Percentiles rank a stretch among this genome's conserved stretches.
Evolutionary conservation across 1,140 invertebrate genomes (phyloP).

Genomic region (Hycleus cichorii): DNA sequence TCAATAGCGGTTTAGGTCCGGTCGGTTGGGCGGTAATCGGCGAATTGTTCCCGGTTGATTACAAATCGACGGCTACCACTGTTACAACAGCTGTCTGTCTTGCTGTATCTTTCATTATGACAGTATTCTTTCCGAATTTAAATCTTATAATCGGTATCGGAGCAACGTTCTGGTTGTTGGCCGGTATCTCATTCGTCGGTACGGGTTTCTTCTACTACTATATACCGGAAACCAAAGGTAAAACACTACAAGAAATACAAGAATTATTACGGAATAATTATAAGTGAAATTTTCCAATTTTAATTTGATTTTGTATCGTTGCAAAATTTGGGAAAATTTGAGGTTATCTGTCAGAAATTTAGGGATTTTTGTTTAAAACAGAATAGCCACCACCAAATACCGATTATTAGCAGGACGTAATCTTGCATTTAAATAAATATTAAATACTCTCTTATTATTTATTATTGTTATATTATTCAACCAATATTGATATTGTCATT

Average conservation of each 20-base stretch:
- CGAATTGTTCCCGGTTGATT: constrained; percentile 67
- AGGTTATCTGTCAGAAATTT: background rate
- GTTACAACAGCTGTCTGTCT: constrained; percentile 68
- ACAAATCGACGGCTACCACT: constrained; percentile 63
- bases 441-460: background rate
- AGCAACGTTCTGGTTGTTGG: constrained; percentile 70
- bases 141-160: constrained; percentile 52
- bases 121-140: constrained; percentile 60
- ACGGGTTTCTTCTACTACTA: constrained; percentile 49
- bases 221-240: constrained; percentile 74
- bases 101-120: constrained; percentile 67
- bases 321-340: background rate
- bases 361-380: background rate
- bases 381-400: background rate
- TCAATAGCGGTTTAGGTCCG: constrained; percentile 70
- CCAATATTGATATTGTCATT: no score
- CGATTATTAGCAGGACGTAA: background rate
- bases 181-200: constrained; percentile 55
- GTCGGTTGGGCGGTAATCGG: constrained; percentile 75
- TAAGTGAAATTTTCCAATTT: background rate
- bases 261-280: constrained; percentile 15
- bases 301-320: background rate
- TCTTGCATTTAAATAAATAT: background rate
- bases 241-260: constrained; percentile 49
- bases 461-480: background rate